Percentiles rank a stretch among this genome's conserved stretches.
Conservation (phyloP, 2,888 invertebrate species). For the Aspidiotus destructor region DNA sequence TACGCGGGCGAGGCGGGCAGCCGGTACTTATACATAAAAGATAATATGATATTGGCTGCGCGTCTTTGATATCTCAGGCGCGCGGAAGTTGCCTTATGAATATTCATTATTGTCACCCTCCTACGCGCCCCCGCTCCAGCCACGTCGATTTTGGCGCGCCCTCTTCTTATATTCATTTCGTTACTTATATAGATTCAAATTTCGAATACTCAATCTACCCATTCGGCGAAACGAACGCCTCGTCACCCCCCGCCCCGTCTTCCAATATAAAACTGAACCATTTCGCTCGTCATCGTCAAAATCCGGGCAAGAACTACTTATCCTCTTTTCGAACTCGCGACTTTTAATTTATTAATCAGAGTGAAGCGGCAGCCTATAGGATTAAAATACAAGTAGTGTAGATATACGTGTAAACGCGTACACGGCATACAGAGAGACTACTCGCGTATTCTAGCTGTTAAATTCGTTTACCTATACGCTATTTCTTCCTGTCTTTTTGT, state of each 20-base stretch:
- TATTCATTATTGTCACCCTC: constrained; percentile 35
- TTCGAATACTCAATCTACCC: constrained; percentile 31
- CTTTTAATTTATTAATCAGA: constrained; percentile 33
- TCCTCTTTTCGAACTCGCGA: constrained; percentile 27
- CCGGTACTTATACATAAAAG: constrained; percentile 34
- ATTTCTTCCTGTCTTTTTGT: no score
- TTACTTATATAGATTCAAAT: constrained; percentile 33
- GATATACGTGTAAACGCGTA: no score
- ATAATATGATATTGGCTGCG: constrained; percentile 35
- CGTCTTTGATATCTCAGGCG: constrained; percentile 26
- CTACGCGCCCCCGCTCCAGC: constrained; percentile 17
- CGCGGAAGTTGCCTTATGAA: constrained; percentile 33
- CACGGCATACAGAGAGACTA: no score
- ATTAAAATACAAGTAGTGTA: constrained; percentile 20
- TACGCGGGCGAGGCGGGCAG: constrained; percentile 5
- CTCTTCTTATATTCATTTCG: constrained; percentile 15
- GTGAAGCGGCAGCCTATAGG: constrained; percentile 29
- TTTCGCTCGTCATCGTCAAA: constrained; percentile 10
- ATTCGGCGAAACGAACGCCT: constrained; percentile 5
- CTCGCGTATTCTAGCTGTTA: no score
- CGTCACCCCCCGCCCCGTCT: not conserved
- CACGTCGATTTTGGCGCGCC: constrained; percentile 29
- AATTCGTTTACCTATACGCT: no score
- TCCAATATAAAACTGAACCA: constrained; percentile 3
- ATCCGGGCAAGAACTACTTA: constrained; percentile 19